Evolutionary conservation across 2,888 invertebrate species (phyloP), one percentile per base, ranked within the genome.

Genomic region (Neoscelio sp.): DNA sequence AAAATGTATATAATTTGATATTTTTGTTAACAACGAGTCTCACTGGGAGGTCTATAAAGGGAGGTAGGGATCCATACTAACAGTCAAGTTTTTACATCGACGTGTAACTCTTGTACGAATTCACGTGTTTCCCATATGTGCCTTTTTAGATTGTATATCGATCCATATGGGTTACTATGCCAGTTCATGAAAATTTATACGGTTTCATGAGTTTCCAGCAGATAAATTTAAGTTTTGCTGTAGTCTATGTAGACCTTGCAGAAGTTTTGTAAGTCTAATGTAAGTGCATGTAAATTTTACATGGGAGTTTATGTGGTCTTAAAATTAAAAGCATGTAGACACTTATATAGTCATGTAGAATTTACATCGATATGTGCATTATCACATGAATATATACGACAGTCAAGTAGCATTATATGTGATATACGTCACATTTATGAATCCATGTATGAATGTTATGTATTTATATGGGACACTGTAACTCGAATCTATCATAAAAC

Each of bases 141-240:
- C 1, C 7, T 35, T 30, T 50, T 65, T 48, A n/a, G 26, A 44
- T 54, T 54, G 12, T 35, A 50, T 70, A 71, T 71, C 40, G 52
- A 71, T 70, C 46, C 70, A 42, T 33, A 35, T 52, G 46, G 56
- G 56, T 38, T 42, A 18, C 38, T 20, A 26, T 42, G 30, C 48
- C 50, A 42, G 12, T 60, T 60, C 33, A 52, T 60, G 70, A 60
- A 70, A 70, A 60, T 50, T 50, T 42, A 70, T 50, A 33, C 28
- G 26, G 15, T 50, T 60, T 60, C 13, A 18, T 28, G 38, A 40
- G 10, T 42, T 52, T 30, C 12, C 50, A 15, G 6, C 15, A 15
- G 28, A 50, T 58, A 48, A 38, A 46, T 48, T 48, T 35, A 28
- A 58, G 42, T 26, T 30, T 10, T 30, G 15, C 40, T 48, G 48